Percentiles rank a stretch among this genome's conserved stretches.
Conservation (phyloP, 2,113 vertebrate species). For the Irena cyanogastra region DNA sequence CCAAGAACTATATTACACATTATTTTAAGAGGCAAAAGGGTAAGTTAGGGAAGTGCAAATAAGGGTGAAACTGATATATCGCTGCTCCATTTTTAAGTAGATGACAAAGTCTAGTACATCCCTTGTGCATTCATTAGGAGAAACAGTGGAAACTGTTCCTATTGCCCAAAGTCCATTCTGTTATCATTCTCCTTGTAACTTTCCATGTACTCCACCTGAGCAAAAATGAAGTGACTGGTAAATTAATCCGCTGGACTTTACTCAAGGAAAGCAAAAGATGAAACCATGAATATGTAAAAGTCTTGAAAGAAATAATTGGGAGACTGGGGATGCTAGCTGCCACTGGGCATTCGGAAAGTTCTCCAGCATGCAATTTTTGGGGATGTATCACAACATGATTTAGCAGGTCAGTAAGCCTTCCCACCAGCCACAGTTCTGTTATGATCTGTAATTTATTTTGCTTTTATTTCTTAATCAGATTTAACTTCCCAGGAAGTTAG, state of each 20-base stretch:
- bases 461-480: neutral
- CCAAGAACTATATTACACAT: neutral
- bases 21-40: neutral
- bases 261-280: neutral
- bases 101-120: neutral
- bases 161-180: neutral
- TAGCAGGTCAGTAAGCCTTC: neutral
- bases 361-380: neutral
- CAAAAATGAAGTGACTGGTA: neutral
- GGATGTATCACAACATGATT: neutral
- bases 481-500: neutral
- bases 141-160: neutral
- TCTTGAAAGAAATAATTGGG: neutral
- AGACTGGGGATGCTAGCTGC: neutral
- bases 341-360: neutral
- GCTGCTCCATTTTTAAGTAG: neutral
- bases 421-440: neutral
- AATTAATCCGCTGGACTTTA: neutral
- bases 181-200: neutral
- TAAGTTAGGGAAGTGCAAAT: neutral
- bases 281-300: neutral
- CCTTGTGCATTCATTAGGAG: neutral
- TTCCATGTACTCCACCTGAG: neutral
- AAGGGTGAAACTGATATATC: neutral
- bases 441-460: neutral